phyloP scores from a whole-genome alignment of 2,797 vertebrate genomes.

The Malacoraja senta region DNA sequence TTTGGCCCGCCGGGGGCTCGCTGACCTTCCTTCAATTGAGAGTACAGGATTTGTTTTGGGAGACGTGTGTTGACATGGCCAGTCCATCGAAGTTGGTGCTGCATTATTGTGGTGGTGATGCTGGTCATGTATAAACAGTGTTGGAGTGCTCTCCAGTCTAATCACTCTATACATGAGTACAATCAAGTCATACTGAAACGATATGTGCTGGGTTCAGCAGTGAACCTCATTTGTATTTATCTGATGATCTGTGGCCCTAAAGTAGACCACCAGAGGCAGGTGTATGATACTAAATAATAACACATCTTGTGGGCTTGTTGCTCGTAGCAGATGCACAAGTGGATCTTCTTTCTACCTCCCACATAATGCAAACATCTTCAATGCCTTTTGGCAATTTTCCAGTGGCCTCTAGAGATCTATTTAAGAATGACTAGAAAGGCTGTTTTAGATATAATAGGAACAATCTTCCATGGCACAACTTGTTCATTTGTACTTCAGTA shows the following conservation, averaged over 20 bases:
- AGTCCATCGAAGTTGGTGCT: no score
- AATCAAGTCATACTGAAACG: no score
- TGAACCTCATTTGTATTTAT: neutral
- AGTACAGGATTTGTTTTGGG: no score
- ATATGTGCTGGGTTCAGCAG: no score
- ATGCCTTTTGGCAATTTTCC: neutral
- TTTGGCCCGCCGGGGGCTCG: no score
- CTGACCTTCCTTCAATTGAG: no score
- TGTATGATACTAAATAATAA: neutral
- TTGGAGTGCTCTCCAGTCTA: no score
- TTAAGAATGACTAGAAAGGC: neutral
- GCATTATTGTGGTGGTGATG: no score
- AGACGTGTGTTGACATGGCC: no score
- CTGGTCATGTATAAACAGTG: no score
- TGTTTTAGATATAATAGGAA: neutral
- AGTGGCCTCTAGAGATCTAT: neutral
- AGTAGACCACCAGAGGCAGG: neutral
- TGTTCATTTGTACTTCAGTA: neutral
- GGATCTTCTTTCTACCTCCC: neutral
- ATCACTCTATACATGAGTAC: no score
- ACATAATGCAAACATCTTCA: neutral
- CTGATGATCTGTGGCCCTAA: neutral
- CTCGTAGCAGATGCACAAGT: neutral
- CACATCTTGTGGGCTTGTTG: neutral
- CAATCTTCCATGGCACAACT: neutral